Base-by-base conservation (phyloP, 2,113 vertebrate genomes). In the Collichthys lucidus region DNA sequence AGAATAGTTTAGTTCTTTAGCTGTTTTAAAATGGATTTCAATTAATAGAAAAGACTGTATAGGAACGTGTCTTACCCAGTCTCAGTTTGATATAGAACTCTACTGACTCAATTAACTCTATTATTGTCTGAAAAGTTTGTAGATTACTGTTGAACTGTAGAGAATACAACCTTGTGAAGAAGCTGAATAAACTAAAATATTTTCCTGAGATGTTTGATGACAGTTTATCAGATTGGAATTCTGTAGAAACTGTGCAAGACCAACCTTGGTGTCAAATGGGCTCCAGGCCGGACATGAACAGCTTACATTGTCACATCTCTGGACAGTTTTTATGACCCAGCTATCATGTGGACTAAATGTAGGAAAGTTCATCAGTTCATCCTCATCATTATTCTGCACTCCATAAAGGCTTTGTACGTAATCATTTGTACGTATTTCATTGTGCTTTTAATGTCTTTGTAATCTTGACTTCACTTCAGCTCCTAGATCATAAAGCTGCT, bases 21-120 rank as follows among this genome's bases (percentile, higher is more conserved):
- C 15, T 19, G 8, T 35, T 46, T 16, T 49, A 9, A 68, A 62
- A 80, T 47, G 50, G 17, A 73, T 78, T 49, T 63, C 1, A 82
- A 20, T 73, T 14, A 50, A 57, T 7, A 14, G 40, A 42, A 79
- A 53, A 31, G 9, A 61, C 1, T 47, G 12, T 4, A 50, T 20
- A n/a, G 17, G 50, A 66, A 64, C 14, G 2, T 16, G 9, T 49
- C 29, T 16, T 0, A 50, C 8, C 3, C 24, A 22, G 3, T 67
- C 4, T 67, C 19, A 1, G 7, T 73, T 22, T 50, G 47, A 47
- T 47, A 16, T 10, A 22, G 24, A 46, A 11, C 61, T 52, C 26
- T 26, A 26, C 3, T 26, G 26, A 26, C 26, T 26, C 26, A 2
- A 26, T 2, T 26, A 26, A 26, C 26, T 26, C 26, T 26, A 26